phyloP scores from a whole-genome alignment of 1,140 invertebrate species.

The Gryon sp. region DNA sequence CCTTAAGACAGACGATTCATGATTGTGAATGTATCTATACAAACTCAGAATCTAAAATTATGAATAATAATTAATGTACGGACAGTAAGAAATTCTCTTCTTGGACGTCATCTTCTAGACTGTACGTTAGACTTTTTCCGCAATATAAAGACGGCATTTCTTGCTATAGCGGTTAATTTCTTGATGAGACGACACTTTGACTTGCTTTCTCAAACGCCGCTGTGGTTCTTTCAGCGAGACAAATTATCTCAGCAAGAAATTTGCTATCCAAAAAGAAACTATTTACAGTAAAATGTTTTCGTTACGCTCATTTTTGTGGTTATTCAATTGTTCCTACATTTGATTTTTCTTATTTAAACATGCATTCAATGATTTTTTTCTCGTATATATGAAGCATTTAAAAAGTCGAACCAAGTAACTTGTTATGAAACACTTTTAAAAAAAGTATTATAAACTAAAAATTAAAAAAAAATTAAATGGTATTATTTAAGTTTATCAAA shows the following conservation, averaged over 20 bases:
- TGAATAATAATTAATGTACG: conserved; percentile 33
- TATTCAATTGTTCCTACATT: neutral
- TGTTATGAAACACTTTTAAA: no score
- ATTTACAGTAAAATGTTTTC: conserved; percentile 16
- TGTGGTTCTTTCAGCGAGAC: conserved; percentile 44
- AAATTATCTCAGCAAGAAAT: conserved; percentile 40
- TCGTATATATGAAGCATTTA: no score
- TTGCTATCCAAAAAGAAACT: conserved; percentile 25
- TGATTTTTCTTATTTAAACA: no score
- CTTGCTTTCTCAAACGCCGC: conserved; percentile 57
- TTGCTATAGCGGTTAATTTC: conserved; percentile 46
- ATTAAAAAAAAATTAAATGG: no score
- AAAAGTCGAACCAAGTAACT: no score
- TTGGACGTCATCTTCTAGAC: conserved; percentile 20
- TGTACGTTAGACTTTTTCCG: conserved; percentile 34
- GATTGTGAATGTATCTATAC: neutral
- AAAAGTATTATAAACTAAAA: no score
- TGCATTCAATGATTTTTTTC: no score
- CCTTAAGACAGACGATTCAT: no score
- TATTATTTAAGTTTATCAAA: no score
- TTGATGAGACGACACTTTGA: conserved; percentile 61
- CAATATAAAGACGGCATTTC: conserved; percentile 29
- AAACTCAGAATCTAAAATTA: conserved; percentile 19
- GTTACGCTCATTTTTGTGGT: neutral
- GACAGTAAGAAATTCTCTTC: conserved; percentile 22